Evolutionary conservation across 2,888 invertebrate genomes (phyloP), one percentile per base, ranked within the genome.

Genomic region (Polylopha cassiicola): DNA sequence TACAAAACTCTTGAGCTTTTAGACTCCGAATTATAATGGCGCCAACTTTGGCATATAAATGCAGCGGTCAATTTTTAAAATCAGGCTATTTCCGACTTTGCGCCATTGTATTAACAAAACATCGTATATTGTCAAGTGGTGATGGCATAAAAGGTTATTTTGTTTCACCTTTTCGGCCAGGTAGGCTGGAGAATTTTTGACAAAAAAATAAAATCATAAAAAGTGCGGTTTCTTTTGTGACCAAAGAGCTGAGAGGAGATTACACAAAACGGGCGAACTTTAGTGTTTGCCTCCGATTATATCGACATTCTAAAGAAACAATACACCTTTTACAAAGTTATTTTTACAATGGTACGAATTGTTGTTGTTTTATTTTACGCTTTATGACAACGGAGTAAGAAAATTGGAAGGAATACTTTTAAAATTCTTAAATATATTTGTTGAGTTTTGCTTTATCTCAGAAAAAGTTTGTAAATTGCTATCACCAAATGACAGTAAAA

Each of bases 141-240:
- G n/a, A n/a, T n/a, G n/a, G n/a, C n/a, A n/a, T n/a, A n/a, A n/a
- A n/a, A n/a, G n/a, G n/a, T n/a, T n/a, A n/a, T n/a, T n/a, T 33
- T 37, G 36, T 37, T 37, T 27, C 10, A 32, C 59, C 62, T 59
- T 66, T 68, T 58, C 29, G 56, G 59, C 55, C 77, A 79, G 80
- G 80, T 79, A 80, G 50, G 54, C 59, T 50, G 42, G 58, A 63
- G 78, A 81, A 79, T 80, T n/a, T n/a, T 68, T 53, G 44, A 56
- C 59, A 62, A 71, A 70, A 72, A 61, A 64, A 60, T 9, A 32
- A 58, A 54, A 55, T 54, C 52, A 65, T 53, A 72, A 77, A 76
- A 75, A 66, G 49, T 50, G 78, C 80, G 78, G 80, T 74, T 71
- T 67, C 76, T 71, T 73, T 82, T 80, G 73, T 74, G 50, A 59